Conservation (phyloP, 2,888 invertebrate genomes). For the Cheilosia pagana region DNA sequence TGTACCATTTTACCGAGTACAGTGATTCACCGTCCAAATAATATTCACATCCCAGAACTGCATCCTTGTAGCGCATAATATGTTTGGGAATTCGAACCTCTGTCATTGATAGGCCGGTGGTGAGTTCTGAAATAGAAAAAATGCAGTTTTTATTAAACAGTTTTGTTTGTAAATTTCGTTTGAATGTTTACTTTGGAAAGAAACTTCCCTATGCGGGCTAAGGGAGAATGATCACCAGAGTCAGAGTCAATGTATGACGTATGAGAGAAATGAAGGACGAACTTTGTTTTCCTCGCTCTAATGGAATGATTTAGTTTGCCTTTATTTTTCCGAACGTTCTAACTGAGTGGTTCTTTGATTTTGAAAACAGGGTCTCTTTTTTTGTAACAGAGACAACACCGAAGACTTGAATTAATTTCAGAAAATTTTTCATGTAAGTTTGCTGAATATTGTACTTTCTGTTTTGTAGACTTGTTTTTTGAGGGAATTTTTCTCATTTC, state of each 20-base stretch:
- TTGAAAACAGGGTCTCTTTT: constrained; percentile 68
- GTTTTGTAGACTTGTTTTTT: too few relatives aligned
- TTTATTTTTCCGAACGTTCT: constrained; percentile 26
- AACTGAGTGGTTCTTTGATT: constrained; percentile 74
- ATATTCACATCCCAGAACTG: constrained; percentile 91
- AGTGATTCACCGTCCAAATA: constrained; percentile 92
- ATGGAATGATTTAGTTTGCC: constrained; percentile 65
- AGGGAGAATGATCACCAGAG: neutral
- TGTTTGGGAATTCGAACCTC: constrained; percentile 92
- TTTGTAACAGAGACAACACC: neutral
- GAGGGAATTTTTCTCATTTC: too few relatives aligned
- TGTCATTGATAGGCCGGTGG: constrained; percentile 87
- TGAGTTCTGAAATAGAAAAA: constrained; percentile 81
- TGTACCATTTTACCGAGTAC: constrained; percentile 96
- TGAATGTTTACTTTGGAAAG: constrained; percentile 31
- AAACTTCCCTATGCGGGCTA: constrained; percentile 11
- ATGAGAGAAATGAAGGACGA: constrained; percentile 33
- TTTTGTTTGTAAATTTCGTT: neutral
- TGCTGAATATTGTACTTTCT: too few relatives aligned
- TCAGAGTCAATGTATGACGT: too few relatives aligned
- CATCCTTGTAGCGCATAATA: constrained; percentile 90
- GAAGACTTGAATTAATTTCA: too few relatives aligned
- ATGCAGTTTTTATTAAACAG: constrained; percentile 3
- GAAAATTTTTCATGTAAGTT: too few relatives aligned
- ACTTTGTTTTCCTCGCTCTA: constrained; percentile 48